These are phyloP conservation scores for Drosophila micromelanica DNA, from an alignment of 1,140 invertebrate species.

Conservation along the genomic window DNA sequence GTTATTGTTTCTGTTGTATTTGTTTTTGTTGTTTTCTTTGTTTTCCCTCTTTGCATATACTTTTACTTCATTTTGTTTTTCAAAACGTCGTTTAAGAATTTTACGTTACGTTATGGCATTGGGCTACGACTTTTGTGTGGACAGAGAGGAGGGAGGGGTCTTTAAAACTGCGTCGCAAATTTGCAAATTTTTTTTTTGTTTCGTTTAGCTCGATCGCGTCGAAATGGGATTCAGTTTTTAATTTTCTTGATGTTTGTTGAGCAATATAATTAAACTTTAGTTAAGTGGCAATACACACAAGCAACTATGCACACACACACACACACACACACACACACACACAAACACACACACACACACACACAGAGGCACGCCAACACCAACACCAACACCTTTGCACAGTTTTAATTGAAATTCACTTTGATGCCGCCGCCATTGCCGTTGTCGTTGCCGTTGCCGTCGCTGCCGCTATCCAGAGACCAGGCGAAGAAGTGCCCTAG, in stretches of 20 bases:
- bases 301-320: neutral
- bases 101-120: slow-evolving; percentile 48
- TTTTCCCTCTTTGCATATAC: slow-evolving; percentile 20
- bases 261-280: slow-evolving; percentile 70
- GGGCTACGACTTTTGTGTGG: slow-evolving; percentile 23
- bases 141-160: neutral
- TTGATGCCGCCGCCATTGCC: slow-evolving; percentile 44
- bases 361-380: slow-evolving; percentile 12
- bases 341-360: slow-evolving; percentile 8
- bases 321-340: slow-evolving; percentile 16
- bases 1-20: slow-evolving; percentile 42
- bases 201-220: slow-evolving; percentile 36
- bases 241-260: slow-evolving; percentile 47
- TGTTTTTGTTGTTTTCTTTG: slow-evolving; percentile 4
- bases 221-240: slow-evolving; percentile 35
- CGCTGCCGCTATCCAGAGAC: slow-evolving; percentile 37
- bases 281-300: slow-evolving; percentile 47
- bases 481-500: slow-evolving; percentile 42
- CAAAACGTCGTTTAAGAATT: slow-evolving; percentile 62
- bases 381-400: slow-evolving; percentile 51
- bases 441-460: neutral
- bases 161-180: slow-evolving; percentile 74
- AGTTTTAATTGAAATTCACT: slow-evolving; percentile 61
- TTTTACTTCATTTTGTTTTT: slow-evolving; percentile 13
- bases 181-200: slow-evolving; percentile 57